Conservation (phyloP, 2,113 vertebrate species). For the Ancistrus triradiatus region DNA sequence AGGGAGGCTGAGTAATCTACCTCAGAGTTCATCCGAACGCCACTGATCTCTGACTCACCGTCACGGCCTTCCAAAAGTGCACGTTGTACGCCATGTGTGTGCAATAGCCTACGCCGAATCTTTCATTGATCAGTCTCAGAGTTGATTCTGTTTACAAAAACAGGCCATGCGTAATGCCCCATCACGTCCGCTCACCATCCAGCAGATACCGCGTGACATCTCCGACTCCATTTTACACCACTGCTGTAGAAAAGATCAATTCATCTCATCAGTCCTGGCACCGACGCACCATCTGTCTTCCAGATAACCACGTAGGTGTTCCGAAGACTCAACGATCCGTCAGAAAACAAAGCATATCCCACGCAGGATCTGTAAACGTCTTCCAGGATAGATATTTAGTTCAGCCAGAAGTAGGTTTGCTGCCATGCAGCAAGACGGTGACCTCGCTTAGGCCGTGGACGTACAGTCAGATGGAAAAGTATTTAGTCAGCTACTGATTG, state of each 20-base stretch:
- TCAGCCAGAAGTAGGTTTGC: constrained; percentile 1
- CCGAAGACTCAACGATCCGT: constrained; percentile 6
- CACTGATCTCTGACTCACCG: not conserved
- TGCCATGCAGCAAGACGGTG: constrained; percentile 4
- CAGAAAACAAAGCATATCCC: constrained; percentile 14
- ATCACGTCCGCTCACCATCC: not conserved
- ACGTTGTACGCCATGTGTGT: no score
- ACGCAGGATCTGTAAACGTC: constrained; percentile 2
- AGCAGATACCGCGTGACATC: not conserved
- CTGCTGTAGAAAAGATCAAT: constrained; percentile 14
- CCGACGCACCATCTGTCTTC: constrained; percentile 28
- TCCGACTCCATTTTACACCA: not conserved
- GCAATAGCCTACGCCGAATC: no score
- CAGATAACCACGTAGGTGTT: constrained; percentile 23
- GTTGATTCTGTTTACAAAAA: no score
- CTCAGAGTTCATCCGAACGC: not conserved
- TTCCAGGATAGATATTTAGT: constrained; percentile 2
- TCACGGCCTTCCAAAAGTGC: not conserved
- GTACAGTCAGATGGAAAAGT: no score
- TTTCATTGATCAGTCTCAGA: no score
- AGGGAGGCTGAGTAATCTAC: constrained; percentile 7
- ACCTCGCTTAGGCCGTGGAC: no score
- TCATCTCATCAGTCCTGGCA: constrained; percentile 1
- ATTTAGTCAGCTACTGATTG: no score
- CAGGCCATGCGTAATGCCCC: no score